Evolutionary conservation across 2,888 invertebrate species (phyloP).

Genomic region (Hermaeophaga mercurialis): DNA sequence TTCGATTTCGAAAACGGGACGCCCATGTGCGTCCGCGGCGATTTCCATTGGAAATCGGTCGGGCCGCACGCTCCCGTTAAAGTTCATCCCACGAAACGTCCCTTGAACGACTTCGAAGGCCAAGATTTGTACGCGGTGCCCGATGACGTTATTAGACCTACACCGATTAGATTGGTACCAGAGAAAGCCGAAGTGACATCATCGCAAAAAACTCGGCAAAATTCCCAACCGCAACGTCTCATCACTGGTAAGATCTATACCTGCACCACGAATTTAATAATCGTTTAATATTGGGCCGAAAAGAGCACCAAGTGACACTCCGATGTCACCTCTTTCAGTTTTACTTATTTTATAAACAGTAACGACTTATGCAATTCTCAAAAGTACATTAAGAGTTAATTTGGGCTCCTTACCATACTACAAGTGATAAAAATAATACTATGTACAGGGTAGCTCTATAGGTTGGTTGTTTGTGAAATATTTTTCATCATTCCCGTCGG

Average conservation of each 20-base stretch:
- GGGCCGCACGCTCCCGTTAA: conserved; percentile 42
- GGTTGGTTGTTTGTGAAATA: too few species aligned
- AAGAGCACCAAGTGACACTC: too few species aligned
- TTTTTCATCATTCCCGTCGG: too few species aligned
- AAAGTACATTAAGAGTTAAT: too few species aligned
- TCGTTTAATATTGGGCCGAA: too few species aligned
- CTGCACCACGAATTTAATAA: too few species aligned
- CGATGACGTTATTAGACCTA: conserved; percentile 39
- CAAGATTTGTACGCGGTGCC: conserved; percentile 45
- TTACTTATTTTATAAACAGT: too few species aligned
- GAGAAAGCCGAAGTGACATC: conserved; percentile 26
- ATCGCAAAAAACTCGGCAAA: conserved; percentile 12
- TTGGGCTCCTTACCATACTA: too few species aligned
- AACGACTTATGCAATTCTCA: too few species aligned
- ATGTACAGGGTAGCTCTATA: too few species aligned
- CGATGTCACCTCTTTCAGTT: too few species aligned
- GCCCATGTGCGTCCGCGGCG: conserved; percentile 42
- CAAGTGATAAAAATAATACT: too few species aligned
- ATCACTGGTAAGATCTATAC: conserved; percentile 66
- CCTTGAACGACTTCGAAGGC: conserved; percentile 39
- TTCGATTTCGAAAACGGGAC: conserved; percentile 69
- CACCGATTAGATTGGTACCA: conserved; percentile 31
- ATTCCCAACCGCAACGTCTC: conserved; percentile 60
- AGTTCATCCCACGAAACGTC: conserved; percentile 35
- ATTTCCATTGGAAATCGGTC: conserved; percentile 45